Conservation (phyloP, 2,113 vertebrate genomes). For the Megaceryle maxima region DNA sequence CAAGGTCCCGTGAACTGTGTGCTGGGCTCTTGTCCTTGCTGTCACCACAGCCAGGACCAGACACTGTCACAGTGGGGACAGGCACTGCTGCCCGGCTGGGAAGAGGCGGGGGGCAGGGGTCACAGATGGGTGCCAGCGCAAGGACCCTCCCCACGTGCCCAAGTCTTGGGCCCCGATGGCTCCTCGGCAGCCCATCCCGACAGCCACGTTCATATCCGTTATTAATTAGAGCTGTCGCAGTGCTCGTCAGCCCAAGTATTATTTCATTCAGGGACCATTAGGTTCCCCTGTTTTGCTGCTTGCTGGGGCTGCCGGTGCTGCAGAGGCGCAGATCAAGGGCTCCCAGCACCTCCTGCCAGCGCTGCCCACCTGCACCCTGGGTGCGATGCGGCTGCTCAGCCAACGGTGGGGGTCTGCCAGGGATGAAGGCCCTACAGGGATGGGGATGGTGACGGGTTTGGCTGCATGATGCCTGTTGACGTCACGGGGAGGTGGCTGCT, state of each 20-base stretch:
- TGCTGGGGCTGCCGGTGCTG: neutral
- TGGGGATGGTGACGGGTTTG: rapidly evolving
- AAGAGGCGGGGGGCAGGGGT: neutral
- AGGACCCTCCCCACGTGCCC: neutral
- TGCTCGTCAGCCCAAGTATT: conserved; percentile 44
- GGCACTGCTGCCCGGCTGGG: neutral
- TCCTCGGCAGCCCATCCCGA: conserved; percentile 25
- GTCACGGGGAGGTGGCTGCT: neutral
- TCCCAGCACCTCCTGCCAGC: neutral
- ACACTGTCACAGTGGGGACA: rapidly evolving
- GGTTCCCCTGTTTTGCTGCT: conserved; percentile 16
- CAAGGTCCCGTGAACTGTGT: too few relatives aligned
- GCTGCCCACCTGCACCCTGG: neutral
- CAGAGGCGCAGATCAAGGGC: neutral
- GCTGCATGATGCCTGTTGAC: rapidly evolving
- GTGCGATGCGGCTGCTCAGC: rapidly evolving
- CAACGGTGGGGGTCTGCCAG: rapidly evolving
- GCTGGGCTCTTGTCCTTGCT: neutral
- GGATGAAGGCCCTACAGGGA: rapidly evolving
- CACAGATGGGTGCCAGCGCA: rapidly evolving
- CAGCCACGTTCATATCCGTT: conserved; percentile 54
- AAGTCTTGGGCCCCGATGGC: neutral
- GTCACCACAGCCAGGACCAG: neutral
- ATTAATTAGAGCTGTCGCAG: conserved; percentile 69
- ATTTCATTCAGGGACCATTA: conserved; percentile 74